Evolutionary conservation across 2,797 vertebrate species (phyloP).

Genomic region (Meda fulgida): DNA sequence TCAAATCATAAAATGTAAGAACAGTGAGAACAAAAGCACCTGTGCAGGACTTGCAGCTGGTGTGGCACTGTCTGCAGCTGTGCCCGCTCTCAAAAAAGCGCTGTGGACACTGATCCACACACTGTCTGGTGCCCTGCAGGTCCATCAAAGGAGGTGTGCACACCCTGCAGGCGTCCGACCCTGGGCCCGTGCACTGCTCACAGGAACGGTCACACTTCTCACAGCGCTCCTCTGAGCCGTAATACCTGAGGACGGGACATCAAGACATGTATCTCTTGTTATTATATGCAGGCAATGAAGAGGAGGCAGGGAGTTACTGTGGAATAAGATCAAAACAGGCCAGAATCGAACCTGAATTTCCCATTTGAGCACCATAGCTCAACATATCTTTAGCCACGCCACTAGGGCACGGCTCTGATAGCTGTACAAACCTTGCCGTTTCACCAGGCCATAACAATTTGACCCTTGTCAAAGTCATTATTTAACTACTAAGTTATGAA

Average conservation of each 20-base stretch:
- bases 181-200: slow-evolving; percentile 71
- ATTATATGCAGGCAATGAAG: neutral
- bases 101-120: slow-evolving; percentile 72
- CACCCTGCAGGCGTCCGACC: slow-evolving; percentile 71
- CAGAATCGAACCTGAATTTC: neutral
- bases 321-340: neutral
- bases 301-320: neutral
- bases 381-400: neutral
- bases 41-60: slow-evolving; percentile 80
- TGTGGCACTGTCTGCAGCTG: slow-evolving; percentile 72
- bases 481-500: neutral
- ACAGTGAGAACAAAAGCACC: slow-evolving; percentile 54
- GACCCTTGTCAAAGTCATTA: neutral
- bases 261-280: neutral
- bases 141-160: slow-evolving; percentile 72
- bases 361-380: neutral
- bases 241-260: slow-evolving; percentile 67
- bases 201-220: slow-evolving; percentile 75
- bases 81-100: slow-evolving; percentile 70
- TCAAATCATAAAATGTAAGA: neutral
- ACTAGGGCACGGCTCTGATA: neutral
- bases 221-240: slow-evolving; percentile 70
- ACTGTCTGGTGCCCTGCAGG: slow-evolving; percentile 74
- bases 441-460: neutral
- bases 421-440: neutral